These are phyloP conservation scores for Eutolmus rufibarbis DNA, from an alignment of 2,888 invertebrate species.

Conservation along the genomic window DNA sequence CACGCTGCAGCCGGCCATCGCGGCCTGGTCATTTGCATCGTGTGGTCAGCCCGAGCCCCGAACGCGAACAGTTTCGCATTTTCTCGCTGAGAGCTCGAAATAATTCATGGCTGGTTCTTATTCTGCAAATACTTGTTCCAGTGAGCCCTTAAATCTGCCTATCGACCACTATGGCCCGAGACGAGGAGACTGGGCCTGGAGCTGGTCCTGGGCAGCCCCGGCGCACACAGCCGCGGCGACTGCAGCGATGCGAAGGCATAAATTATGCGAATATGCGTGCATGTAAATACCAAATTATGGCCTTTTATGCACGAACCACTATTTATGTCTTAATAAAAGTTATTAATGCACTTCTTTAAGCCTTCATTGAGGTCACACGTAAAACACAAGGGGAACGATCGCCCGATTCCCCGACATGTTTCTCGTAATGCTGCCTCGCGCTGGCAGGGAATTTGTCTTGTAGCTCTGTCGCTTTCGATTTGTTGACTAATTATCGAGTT, in stretches of 20 bases:
- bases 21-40: constrained; percentile 44
- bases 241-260: constrained; percentile 44
- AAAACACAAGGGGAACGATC: neutral
- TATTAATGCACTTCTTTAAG: constrained; percentile 49
- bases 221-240: constrained; percentile 18
- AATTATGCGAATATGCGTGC: constrained; percentile 51
- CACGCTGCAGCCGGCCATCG: constrained; percentile 12
- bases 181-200: neutral
- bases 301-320: constrained; percentile 53
- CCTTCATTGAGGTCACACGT: constrained; percentile 30
- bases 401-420: neutral
- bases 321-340: constrained; percentile 54
- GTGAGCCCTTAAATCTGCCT: constrained; percentile 36
- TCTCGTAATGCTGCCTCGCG: constrained; percentile 8
- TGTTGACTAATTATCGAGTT: neutral
- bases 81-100: constrained; percentile 44
- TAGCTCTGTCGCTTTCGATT: constrained; percentile 10
- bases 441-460: constrained; percentile 18
- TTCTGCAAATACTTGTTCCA: constrained; percentile 35
- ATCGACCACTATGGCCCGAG: constrained; percentile 19
- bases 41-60: constrained; percentile 30
- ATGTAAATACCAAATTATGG: constrained; percentile 53
- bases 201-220: neutral
- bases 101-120: constrained; percentile 33
- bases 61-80: constrained; percentile 40